Conservation (phyloP, 2,888 invertebrate species). For the Kuschelorhynchus macadamiae region DNA sequence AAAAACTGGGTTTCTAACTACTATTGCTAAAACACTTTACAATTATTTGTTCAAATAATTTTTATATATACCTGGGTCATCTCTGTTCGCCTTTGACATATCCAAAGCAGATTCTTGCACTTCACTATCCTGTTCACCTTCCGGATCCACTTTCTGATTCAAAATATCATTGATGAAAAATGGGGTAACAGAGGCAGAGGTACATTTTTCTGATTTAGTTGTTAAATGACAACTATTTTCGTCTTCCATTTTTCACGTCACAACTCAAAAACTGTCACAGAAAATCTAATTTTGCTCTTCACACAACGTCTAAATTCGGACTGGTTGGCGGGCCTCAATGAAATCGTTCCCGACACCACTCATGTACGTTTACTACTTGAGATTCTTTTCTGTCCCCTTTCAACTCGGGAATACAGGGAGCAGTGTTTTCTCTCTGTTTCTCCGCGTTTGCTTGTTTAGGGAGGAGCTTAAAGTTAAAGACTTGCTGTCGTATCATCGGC, state of each 20-base stretch:
- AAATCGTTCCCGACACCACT: slow-evolving; percentile 65
- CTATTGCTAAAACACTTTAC: no score
- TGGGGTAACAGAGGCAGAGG: slow-evolving; percentile 70
- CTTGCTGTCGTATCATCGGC: slow-evolving; percentile 53
- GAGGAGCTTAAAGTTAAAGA: slow-evolving; percentile 57
- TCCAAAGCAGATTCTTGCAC: slow-evolving; percentile 66
- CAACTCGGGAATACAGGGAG: slow-evolving; percentile 14
- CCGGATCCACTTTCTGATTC: slow-evolving; percentile 54
- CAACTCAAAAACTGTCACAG: slow-evolving; percentile 1
- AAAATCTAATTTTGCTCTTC: slow-evolving; percentile 28
- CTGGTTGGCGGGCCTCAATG: slow-evolving; percentile 63
- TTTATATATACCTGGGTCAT: slow-evolving; percentile 59
- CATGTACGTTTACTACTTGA: slow-evolving; percentile 59
- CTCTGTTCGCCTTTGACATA: slow-evolving; percentile 66
- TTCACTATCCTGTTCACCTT: slow-evolving; percentile 66
- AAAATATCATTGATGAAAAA: slow-evolving; percentile 83
- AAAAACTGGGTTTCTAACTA: no score
- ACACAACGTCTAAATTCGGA: slow-evolving; percentile 60
- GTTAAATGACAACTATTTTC: slow-evolving; percentile 52
- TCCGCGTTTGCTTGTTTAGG: slow-evolving; percentile 57
- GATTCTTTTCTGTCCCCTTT: slow-evolving; percentile 52
- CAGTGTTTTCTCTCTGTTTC: slow-evolving; percentile 47
- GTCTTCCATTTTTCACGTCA: slow-evolving; percentile 57
- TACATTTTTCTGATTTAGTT: slow-evolving; percentile 55
- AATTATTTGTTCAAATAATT: no score